These are phyloP conservation scores for Acanthosepion lycidas DNA, from an alignment of 2,888 invertebrate genomes.

Conservation along the genomic window DNA sequence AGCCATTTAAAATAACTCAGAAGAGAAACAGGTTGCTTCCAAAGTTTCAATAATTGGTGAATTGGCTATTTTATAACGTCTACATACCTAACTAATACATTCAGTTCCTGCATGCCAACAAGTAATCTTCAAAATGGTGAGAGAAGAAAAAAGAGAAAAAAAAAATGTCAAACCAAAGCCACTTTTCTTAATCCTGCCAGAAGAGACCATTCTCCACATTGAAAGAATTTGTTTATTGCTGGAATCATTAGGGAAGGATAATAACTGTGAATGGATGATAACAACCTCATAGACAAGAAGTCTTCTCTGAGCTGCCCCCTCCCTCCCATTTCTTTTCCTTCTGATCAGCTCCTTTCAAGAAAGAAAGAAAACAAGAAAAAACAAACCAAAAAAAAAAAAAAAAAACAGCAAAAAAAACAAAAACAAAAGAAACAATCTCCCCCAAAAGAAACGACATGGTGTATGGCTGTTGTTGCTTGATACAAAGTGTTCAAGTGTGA, in stretches of 20 bases:
- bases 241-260: constrained; percentile 33
- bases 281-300: neutral
- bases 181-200: neutral
- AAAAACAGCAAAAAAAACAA: neutral
- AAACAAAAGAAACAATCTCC: neutral
- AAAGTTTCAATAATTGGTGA: neutral
- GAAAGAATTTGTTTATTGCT: neutral
- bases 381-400: neutral
- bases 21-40: neutral
- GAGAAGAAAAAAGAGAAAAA: neutral
- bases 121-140: neutral
- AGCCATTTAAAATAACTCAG: neutral
- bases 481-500: constrained; percentile 43
- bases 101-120: neutral
- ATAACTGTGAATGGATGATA: constrained; percentile 8
- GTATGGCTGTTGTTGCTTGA: constrained; percentile 47
- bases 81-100: neutral
- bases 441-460: constrained; percentile 41
- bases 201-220: neutral
- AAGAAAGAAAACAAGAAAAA: neutral
- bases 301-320: neutral
- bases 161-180: neutral
- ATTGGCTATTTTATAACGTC: neutral
- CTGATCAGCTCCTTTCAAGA: neutral
- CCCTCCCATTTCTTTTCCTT: neutral